These are phyloP conservation scores for Rhabdophis nuchalis DNA, from an alignment of 2,797 vertebrate genomes.

Conservation along the genomic window DNA sequence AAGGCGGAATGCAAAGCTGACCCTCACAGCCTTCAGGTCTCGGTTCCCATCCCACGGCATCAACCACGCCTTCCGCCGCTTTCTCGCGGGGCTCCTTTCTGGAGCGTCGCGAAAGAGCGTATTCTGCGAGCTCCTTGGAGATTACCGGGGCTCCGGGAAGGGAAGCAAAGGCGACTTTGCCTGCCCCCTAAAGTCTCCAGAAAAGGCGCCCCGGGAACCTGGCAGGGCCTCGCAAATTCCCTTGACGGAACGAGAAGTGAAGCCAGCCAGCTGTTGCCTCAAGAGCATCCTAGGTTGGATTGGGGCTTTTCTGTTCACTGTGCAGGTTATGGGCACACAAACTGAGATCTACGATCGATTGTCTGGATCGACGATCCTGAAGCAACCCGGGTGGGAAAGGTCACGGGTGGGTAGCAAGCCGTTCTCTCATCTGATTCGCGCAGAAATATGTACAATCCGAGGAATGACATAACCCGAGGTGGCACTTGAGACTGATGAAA, in stretches of 20 bases:
- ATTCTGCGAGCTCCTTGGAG: not conserved
- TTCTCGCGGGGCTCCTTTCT: not conserved
- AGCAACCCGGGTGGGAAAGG: not conserved
- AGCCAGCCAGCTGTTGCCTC: not conserved
- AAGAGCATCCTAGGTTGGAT: not conserved
- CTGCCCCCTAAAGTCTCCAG: too few relatives aligned
- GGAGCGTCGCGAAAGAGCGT: not conserved
- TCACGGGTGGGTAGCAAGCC: too few relatives aligned
- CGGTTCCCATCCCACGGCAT: too few relatives aligned
- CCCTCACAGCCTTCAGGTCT: not conserved
- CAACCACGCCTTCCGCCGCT: not conserved
- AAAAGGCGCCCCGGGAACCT: not conserved
- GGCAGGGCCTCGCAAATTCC: not conserved
- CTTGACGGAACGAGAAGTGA: not conserved
- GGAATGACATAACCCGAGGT: not conserved
- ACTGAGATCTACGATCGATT: not conserved
- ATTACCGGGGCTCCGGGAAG: not conserved
- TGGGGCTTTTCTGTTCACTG: not conserved
- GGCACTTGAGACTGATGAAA: not conserved
- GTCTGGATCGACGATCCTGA: not conserved
- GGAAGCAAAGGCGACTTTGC: not conserved
- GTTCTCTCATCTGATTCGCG: too few relatives aligned
- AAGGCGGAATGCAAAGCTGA: not conserved
- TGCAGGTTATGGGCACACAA: not conserved
- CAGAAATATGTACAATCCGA: not conserved